Conservation (phyloP, 2,797 vertebrate species). For the Labroides dimidiatus region DNA sequence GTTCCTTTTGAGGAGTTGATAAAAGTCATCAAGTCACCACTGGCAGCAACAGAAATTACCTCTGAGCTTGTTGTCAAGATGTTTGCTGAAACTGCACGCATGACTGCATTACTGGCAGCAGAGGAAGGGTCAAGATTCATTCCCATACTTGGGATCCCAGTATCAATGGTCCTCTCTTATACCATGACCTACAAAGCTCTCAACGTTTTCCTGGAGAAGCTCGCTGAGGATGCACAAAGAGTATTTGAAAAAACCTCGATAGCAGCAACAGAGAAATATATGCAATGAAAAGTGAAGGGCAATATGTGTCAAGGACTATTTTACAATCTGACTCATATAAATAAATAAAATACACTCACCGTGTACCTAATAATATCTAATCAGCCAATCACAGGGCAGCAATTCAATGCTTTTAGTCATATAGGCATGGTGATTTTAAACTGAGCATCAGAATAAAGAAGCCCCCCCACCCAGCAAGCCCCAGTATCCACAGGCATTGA, state of each 20-base stretch:
- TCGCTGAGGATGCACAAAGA: conserved; percentile 12
- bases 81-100: fast-evolving
- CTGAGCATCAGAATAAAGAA: too few relatives aligned
- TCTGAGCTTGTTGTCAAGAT: fast-evolving
- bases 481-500: too few relatives aligned
- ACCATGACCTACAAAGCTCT: fast-evolving
- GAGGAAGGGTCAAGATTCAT: neutral
- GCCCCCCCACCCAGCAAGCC: too few relatives aligned
- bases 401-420: too few relatives aligned
- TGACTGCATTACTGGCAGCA: neutral
- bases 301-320: too few relatives aligned
- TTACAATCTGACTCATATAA: too few relatives aligned
- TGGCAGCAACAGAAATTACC: neutral
- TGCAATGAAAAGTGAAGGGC: too few relatives aligned
- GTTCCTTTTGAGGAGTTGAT: neutral
- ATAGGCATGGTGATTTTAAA: too few relatives aligned
- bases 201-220: fast-evolving
- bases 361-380: too few relatives aligned
- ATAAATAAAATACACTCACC: too few relatives aligned
- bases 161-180: neutral
- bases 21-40: neutral
- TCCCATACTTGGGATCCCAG: neutral
- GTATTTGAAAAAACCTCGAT: conserved; percentile 8
- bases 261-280: too few relatives aligned
- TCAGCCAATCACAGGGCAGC: too few relatives aligned